These are phyloP conservation scores for Alectoris magna DNA, from an alignment of 2,797 vertebrate genomes.

Conservation along the genomic window DNA sequence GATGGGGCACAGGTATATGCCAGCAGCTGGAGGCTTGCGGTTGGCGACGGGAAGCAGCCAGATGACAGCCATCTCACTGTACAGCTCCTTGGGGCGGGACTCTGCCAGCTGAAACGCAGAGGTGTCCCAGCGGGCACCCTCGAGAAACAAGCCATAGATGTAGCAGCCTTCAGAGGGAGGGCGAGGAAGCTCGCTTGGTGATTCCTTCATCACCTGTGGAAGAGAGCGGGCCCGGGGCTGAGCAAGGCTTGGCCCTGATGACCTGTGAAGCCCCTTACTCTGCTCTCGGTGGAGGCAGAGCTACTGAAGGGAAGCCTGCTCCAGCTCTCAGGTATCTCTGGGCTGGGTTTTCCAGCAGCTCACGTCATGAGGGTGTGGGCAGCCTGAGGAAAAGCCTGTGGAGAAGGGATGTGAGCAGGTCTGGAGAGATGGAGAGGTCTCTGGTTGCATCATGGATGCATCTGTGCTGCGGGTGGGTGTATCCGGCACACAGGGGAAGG, in stretches of 20 bases:
- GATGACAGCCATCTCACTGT: conserved; percentile 90
- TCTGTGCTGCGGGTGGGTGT: not conserved
- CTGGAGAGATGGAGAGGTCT: not conserved
- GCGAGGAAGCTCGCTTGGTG: conserved; percentile 71
- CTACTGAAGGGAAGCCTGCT: not conserved
- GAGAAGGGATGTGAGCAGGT: not conserved
- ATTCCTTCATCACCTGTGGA: conserved; percentile 81
- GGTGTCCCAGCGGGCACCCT: conserved; percentile 90
- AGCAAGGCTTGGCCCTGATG: fast-evolving
- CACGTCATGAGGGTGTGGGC: not conserved
- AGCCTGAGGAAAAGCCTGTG: not conserved
- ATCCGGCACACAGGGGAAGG: not conserved
- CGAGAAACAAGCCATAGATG: conserved; percentile 90
- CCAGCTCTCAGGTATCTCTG: too few relatives aligned
- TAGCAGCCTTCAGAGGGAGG: conserved; percentile 85
- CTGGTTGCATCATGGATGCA: not conserved
- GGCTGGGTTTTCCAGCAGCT: not conserved
- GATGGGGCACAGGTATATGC: conserved; percentile 89
- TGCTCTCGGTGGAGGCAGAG: fast-evolving
- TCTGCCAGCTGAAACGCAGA: conserved; percentile 71
- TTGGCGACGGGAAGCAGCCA: conserved; percentile 86
- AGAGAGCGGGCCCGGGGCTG: fast-evolving
- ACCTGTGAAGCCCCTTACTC: not conserved
- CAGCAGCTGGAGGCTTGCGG: conserved; percentile 74
- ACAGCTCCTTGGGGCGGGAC: conserved; percentile 89